Evolutionary conservation across 2,113 vertebrate species (phyloP), one percentile per base, ranked within the genome.

Genomic region (Anarrhichthys ocellatus): DNA sequence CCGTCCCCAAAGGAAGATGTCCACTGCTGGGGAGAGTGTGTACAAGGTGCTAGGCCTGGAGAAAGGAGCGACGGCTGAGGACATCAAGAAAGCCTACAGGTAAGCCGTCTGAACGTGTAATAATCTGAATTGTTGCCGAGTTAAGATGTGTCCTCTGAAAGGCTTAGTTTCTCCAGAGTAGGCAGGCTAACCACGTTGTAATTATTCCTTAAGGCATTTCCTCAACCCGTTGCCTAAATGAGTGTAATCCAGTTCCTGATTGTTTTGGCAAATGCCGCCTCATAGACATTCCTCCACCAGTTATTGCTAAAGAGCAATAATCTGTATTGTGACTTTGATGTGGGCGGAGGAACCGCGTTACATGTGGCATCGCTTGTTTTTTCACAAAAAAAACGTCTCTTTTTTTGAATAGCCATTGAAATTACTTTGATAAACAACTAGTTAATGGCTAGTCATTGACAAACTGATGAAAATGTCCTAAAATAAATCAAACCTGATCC

Each of bases 81-180:
- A 99, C 42, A 92, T 99, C 83, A 99, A 98, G 93, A 96, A 95
- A 73, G 95, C 97, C 0, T 99, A 99, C 94, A 96, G 98, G 97
- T 64, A 4, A 40, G 29, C 59, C 17, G 29, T 13, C n/a, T 27
- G 18, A 20, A 22, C 50, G 2, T 48, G 50, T 11, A 24, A 14
- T 9, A 4, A 52, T 34, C 40, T 11, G 48, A 69, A 29, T 44
- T 32, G 52, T 72, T 75, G 2, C 24, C 11, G 3, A 32, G n/a
- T 64, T 36, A 40, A 50, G 6, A 6, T 0, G 50, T 34, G 20
- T 61, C 46, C 15, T 44, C 22, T 34, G 9, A n/a, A 9, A n/a
- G 66, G 59, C 72, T 78, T 63, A 48, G 50, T 20, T 34, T 72
- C 54, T 72, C 18, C 66, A 46, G 71, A 54, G 40, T 7, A 7